These are phyloP conservation scores for Lepilemur septentrionalis DNA, from an alignment of 2,797 vertebrate genomes.

Conservation along the genomic window DNA sequence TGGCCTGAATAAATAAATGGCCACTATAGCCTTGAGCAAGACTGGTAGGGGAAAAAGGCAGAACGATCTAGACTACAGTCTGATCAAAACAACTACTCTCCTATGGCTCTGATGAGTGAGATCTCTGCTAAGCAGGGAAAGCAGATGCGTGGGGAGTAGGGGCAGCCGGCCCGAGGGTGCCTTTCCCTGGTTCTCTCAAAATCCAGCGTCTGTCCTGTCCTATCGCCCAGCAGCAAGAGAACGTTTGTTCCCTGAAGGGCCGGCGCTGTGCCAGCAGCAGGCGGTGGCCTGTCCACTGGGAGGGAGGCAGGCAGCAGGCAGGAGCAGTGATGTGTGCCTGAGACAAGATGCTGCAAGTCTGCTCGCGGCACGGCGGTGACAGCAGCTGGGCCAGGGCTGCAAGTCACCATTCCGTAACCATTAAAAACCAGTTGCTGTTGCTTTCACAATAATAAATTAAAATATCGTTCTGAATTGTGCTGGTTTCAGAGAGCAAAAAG, in stretches of 20 bases:
- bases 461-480: constrained; percentile 78
- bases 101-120: constrained; percentile 64
- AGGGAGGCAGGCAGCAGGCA: constrained; percentile 90
- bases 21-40: not conserved
- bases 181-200: constrained; percentile 89
- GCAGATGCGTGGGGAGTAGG: constrained; percentile 87
- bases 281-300: constrained; percentile 90
- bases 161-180: constrained; percentile 84
- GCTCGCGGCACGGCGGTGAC: constrained; percentile 83
- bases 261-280: constrained; percentile 91
- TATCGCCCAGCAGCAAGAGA: constrained; percentile 87
- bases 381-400: constrained; percentile 88
- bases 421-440: constrained; percentile 86
- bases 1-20: constrained; percentile 55
- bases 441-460: constrained; percentile 84
- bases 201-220: constrained; percentile 85
- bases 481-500: constrained; percentile 69
- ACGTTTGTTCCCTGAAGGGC: constrained; percentile 89
- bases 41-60: constrained; percentile 46
- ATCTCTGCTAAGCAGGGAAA: constrained; percentile 78
- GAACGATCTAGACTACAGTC: not conserved
- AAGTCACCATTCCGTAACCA: constrained; percentile 86
- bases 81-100: constrained; percentile 42
- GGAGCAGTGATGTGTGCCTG: constrained; percentile 91
- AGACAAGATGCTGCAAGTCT: constrained; percentile 92